Percentiles rank a stretch among this genome's conserved stretches.
Evolutionary conservation across 2,888 invertebrate genomes (phyloP).

Genomic region (Plagiodera versicolora): DNA sequence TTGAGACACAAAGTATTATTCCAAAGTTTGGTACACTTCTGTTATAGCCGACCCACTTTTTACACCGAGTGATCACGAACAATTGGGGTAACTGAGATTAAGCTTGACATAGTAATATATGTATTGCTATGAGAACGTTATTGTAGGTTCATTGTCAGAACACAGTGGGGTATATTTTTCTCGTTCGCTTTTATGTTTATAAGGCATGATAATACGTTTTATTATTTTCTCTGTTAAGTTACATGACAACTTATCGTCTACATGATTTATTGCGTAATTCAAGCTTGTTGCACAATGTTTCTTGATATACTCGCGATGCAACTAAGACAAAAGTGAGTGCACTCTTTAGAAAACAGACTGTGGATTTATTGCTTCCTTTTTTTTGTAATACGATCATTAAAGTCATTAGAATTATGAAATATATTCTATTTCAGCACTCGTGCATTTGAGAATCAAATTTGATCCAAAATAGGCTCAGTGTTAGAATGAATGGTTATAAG

Average conservation of each 20-base stretch:
- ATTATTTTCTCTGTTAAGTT: constrained; percentile 28
- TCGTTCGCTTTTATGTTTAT: constrained; percentile 33
- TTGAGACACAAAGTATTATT: constrained; percentile 8
- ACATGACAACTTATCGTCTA: constrained; percentile 27
- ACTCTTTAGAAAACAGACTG: background rate
- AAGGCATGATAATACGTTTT: constrained; percentile 30
- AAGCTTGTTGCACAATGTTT: constrained; percentile 19
- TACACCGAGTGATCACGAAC: constrained; percentile 44
- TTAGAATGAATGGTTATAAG: too few species aligned
- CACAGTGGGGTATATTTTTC: constrained; percentile 36
- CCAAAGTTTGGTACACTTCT: constrained; percentile 21
- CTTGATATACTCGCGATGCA: background rate
- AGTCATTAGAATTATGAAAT: background rate
- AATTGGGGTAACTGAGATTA: constrained; percentile 44
- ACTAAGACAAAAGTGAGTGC: background rate
- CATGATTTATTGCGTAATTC: constrained; percentile 28
- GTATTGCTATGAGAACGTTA: constrained; percentile 47
- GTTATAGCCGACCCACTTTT: constrained; percentile 42
- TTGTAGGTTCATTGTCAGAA: constrained; percentile 42
- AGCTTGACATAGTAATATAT: constrained; percentile 46
- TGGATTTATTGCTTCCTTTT: background rate
- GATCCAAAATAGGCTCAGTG: background rate
- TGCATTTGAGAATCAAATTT: background rate
- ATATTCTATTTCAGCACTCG: background rate
- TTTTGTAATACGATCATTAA: background rate